A percentile compares a stretch with the other conserved stretches of the same genome.
Conservation (phyloP, 2,797 vertebrate species). For the Acanthiza pusilla region DNA sequence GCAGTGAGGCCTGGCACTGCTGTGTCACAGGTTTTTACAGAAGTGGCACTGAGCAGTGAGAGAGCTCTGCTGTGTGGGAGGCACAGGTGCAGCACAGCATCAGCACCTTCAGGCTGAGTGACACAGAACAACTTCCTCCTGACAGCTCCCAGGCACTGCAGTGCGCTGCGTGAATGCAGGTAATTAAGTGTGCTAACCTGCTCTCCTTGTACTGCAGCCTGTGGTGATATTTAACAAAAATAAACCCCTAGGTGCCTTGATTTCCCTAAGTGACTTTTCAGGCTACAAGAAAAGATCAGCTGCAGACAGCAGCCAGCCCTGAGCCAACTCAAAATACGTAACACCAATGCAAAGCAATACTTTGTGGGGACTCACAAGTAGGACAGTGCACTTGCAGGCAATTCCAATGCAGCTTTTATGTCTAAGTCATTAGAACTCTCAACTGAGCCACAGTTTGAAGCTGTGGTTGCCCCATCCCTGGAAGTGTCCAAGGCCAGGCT, state of each 20-base stretch:
- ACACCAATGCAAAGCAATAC: background rate
- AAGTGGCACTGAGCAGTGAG: background rate
- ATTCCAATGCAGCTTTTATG: background rate
- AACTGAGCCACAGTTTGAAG: background rate
- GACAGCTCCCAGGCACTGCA: background rate
- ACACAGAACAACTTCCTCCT: background rate
- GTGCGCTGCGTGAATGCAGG: accelerated
- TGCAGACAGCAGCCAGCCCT: background rate
- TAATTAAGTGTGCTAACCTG: background rate
- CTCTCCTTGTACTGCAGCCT: background rate
- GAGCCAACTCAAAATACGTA: background rate
- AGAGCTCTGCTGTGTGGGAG: background rate
- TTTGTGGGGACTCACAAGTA: background rate
- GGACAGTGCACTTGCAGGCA: background rate
- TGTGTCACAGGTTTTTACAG: background rate
- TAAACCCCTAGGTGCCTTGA: background rate
- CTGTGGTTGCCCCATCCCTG: background rate
- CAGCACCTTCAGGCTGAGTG: background rate
- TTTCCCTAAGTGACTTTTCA: background rate
- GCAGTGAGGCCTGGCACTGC: background rate
- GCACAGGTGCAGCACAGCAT: background rate
- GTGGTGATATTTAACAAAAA: background rate
- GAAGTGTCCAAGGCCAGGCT: background rate
- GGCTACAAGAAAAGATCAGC: background rate
- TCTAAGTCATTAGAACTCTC: background rate